Percentiles rank a stretch among this genome's conserved stretches.
phyloP scores from a whole-genome alignment of 1,140 invertebrate genomes.

The Drosophila rhopaloa region DNA sequence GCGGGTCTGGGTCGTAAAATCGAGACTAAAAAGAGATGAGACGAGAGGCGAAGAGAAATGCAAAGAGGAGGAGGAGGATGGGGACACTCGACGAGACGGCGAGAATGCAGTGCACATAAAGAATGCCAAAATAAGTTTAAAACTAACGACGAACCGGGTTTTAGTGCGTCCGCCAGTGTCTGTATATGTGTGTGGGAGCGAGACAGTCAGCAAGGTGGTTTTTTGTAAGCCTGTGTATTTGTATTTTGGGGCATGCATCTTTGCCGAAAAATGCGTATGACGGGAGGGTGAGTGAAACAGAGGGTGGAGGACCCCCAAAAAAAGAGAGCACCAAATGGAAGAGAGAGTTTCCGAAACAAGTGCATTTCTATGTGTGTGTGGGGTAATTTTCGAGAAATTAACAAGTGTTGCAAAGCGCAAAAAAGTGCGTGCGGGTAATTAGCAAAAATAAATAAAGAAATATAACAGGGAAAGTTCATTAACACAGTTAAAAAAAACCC shows the following conservation, averaged over 20 bases:
- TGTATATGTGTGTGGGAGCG: conserved; percentile 15
- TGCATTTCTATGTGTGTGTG: conserved; percentile 43
- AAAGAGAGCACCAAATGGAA: conserved; percentile 15
- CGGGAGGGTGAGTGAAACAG: conserved; percentile 23
- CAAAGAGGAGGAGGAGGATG: conserved; percentile 4
- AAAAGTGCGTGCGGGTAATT: conserved; percentile 53
- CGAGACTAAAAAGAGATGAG: conserved; percentile 35
- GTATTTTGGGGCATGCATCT: conserved; percentile 77
- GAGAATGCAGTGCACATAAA: conserved; percentile 76
- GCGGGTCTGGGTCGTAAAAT: conserved; percentile 79
- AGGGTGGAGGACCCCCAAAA: conserved; percentile 1
- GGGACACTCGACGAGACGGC: conserved; percentile 55
- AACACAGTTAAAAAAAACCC: conserved; percentile 56
- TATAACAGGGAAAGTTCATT: conserved; percentile 61
- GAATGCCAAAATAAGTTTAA: conserved; percentile 81
- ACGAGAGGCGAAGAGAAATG: conserved; percentile 7
- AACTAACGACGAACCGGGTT: conserved; percentile 68
- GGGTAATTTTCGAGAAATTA: conserved; percentile 52
- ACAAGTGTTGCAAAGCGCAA: conserved; percentile 52
- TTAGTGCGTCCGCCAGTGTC: conserved; percentile 28
- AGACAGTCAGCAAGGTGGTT: conserved; percentile 44
- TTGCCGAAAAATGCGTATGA: conserved; percentile 67
- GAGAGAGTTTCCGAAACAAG: conserved; percentile 54
- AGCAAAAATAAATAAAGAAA: conserved; percentile 15
- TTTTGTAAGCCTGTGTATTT: conserved; percentile 31